Evolutionary conservation across 2,888 invertebrate species (phyloP).

Genomic region (Coelinius sp.): DNA sequence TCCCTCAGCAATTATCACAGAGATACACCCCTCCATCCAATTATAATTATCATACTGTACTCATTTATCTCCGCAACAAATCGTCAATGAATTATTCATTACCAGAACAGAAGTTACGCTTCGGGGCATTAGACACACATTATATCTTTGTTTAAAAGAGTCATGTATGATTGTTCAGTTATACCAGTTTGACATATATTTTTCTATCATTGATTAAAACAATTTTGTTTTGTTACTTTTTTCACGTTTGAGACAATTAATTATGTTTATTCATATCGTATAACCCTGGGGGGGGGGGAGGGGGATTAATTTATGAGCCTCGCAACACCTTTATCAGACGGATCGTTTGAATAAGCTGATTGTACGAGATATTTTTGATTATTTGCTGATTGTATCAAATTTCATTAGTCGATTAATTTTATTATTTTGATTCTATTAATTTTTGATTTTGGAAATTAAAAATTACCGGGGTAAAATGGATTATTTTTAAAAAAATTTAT

Average conservation of each 20-base stretch:
- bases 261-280: constrained; percentile 48
- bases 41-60: constrained; percentile 8
- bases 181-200: constrained; percentile 5
- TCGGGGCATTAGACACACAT: constrained; percentile 10
- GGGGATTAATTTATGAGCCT: constrained; percentile 49
- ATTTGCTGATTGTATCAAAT: constrained; percentile 15
- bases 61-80: constrained; percentile 58
- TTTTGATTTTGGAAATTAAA: no score
- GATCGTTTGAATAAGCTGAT: constrained; percentile 45
- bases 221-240: constrained; percentile 25
- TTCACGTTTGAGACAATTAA: constrained; percentile 48
- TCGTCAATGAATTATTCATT: constrained; percentile 66
- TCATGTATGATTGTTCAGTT: constrained; percentile 18
- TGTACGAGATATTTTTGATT: constrained; percentile 22
- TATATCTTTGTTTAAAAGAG: constrained; percentile 2
- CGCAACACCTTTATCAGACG: constrained; percentile 50
- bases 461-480: no score
- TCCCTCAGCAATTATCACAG: constrained; percentile 41
- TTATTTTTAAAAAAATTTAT: not conserved
- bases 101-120: constrained; percentile 52
- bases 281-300: no score
- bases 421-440: not conserved
- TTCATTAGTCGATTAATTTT: constrained; percentile 8
- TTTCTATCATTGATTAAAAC: constrained; percentile 31
- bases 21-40: constrained; percentile 14